Conservation (phyloP, 2,113 vertebrate genomes). For the Sialia sialis region DNA sequence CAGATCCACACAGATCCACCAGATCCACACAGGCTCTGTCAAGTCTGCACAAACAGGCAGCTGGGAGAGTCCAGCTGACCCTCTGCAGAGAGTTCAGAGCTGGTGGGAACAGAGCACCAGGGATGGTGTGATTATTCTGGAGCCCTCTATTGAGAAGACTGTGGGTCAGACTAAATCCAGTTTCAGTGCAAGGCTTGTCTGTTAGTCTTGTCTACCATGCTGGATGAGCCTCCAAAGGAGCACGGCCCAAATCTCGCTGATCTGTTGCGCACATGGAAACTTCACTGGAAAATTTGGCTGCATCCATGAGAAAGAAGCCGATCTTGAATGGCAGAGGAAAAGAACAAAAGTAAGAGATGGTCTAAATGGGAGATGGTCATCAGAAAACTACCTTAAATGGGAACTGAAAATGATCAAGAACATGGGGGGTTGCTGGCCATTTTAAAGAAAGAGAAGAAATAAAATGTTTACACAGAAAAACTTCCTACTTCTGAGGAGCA, state of each 20-base stretch:
- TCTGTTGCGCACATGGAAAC: not conserved
- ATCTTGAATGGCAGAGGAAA: not conserved
- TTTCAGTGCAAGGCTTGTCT: not conserved
- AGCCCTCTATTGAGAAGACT: not conserved
- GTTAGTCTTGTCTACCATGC: not conserved
- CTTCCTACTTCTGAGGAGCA: not conserved
- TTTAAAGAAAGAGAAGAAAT: not conserved
- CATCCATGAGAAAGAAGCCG: not conserved
- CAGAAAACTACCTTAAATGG: not conserved
- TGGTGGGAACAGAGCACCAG: not conserved
- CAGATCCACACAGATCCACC: too few relatives aligned
- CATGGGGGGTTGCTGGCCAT: rapidly evolving
- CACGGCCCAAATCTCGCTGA: not conserved
- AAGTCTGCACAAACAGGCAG: not conserved
- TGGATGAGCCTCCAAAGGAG: not conserved
- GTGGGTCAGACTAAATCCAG: not conserved
- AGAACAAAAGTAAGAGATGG: not conserved
- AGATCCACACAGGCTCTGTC: too few relatives aligned
- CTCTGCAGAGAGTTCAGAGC: not conserved
- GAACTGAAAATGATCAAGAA: not conserved
- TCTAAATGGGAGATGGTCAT: not conserved
- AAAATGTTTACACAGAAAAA: not conserved
- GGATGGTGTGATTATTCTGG: not conserved
- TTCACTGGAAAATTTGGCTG: not conserved
- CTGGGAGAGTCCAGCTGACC: not conserved